Evolutionary conservation across 2,113 vertebrate species (phyloP), one percentile per base, ranked within the genome.

Genomic region (Hucho hucho): DNA sequence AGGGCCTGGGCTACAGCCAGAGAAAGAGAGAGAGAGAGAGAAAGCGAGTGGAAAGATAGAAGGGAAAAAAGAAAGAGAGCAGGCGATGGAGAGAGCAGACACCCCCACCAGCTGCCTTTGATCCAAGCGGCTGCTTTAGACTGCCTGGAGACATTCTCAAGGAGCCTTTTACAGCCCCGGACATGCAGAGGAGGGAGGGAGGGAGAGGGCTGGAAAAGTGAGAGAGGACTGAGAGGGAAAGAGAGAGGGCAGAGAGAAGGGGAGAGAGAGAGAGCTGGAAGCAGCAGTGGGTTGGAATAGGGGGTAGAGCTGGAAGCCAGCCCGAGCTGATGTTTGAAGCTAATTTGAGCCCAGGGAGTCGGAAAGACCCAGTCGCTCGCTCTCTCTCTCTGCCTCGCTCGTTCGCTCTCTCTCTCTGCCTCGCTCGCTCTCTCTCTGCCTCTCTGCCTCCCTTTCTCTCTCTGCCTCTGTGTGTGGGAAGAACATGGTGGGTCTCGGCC

Each of bases 291-390:
- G 5, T 13, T 13, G 6, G 53, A 16, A 24, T 6, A 5, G 16
- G n/a, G 56, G 18, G 49, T 7, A 20, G 46, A 53, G 69, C 11
- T 53, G 69, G 25, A 24, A 53, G 69, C 3, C 18, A 61, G 70
- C 6, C 53, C n/a, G 29, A 28, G 66, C 65, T 22, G 77, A 79
- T 61, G 77, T 74, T 74, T 64, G 73, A 79, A 73, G 77, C 72
- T 74, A 78, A 78, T 78, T 78, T 73, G 26, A 49, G 70, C 64
- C 25, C 49, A 13, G 69, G 5, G 46, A 67, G 76, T 25, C 13
- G 28, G n/a, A 29, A 56, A 37, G 58, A 6, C 66, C 26, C 66
- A 20, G 26, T 43, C 56, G 6, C 64, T 1, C 14, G 1, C 47
- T 3, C 1, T 5, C 47, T 28, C 28, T 28, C 28, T 4, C 28